Evolutionary conservation across 1,140 invertebrate genomes (phyloP).

Genomic region (Geopemphigus sp.): DNA sequence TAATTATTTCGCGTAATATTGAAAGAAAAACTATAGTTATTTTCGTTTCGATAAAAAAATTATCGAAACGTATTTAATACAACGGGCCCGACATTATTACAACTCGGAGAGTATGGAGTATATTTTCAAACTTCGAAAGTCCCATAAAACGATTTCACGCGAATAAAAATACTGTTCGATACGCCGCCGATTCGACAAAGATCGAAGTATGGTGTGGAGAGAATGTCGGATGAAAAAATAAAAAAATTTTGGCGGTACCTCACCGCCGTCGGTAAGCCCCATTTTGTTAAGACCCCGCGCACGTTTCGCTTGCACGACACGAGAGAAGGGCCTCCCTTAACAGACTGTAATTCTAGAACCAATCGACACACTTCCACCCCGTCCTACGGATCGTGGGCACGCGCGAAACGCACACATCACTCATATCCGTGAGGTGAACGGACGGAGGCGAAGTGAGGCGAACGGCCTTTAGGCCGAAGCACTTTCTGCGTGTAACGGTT

Average conservation of each 20-base stretch:
- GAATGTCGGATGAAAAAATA: background rate
- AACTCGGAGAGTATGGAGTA: too few species aligned
- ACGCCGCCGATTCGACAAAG: too few species aligned
- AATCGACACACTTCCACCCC: background rate
- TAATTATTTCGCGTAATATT: too few species aligned
- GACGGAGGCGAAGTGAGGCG: background rate
- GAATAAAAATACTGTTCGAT: too few species aligned
- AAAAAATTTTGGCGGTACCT: background rate
- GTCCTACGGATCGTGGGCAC: background rate
- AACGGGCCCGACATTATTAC: too few species aligned
- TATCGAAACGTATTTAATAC: too few species aligned
- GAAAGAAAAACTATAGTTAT: too few species aligned
- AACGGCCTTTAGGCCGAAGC: background rate
- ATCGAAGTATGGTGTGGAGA: too few species aligned
- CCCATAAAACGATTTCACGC: too few species aligned
- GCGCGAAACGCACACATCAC: background rate
- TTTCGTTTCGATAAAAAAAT: too few species aligned
- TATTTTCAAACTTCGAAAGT: too few species aligned
- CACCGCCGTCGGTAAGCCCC: slow-evolving; percentile 19
- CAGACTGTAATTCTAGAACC: slow-evolving; percentile 27
- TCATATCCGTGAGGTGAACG: background rate
- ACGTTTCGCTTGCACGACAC: too few species aligned
- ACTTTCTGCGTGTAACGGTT: slow-evolving; percentile 11
- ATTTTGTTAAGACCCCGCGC: slow-evolving; percentile 20
- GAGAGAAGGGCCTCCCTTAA: slow-evolving; percentile 26